Evolutionary conservation across 2,797 vertebrate genomes (phyloP), one percentile per base, ranked within the genome.

Genomic region (Cynodonichthys magdalenae): DNA sequence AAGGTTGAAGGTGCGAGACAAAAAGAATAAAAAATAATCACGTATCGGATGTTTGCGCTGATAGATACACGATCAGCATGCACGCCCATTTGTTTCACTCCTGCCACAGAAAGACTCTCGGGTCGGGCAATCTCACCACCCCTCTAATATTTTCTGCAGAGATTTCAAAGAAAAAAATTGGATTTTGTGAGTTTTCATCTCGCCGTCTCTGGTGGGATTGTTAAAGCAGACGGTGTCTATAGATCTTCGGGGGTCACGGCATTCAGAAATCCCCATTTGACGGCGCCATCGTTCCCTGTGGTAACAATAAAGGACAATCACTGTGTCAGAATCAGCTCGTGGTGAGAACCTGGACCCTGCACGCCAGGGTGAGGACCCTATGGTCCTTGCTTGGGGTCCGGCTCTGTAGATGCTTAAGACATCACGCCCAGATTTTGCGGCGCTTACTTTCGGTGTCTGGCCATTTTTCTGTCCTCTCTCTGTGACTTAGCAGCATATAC

Each of bases 61-160:
- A 88, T 84, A 66, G 84, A 86, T 75, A 80, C 80, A 85, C 69
- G 70, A 88, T 85, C 77, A 85, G 85, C 78, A 90, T 87, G 87
- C 83, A 82, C 79, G 50, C 65, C 24, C 68, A 58, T 71, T 81
- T 57, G 53, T 18, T 65, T 82, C 79, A 85, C 68, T 75, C 53
- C 34, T 79, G 74, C 54, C 75, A 72, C 74, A 45, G 50, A 77
- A 78, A 77, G 63, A 64, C 83, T 79, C 79, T 83, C 84, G 27
- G 29, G 63, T 45, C n/a, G n/a, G 48, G 86, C 74, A 82, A 89
- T 89, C 75, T 85, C 75, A 74, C 65, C 11, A 53, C 58, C 56
- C 45, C 54, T 63, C 60, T 76, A 82, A 83, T 85, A 79, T 83
- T 84, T 83, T 72, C 74, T 4, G 54, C 76, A 65, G 66, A 75